Evolutionary conservation across 2,113 vertebrate genomes (phyloP).

Genomic region (Oryzias curvinotus): DNA sequence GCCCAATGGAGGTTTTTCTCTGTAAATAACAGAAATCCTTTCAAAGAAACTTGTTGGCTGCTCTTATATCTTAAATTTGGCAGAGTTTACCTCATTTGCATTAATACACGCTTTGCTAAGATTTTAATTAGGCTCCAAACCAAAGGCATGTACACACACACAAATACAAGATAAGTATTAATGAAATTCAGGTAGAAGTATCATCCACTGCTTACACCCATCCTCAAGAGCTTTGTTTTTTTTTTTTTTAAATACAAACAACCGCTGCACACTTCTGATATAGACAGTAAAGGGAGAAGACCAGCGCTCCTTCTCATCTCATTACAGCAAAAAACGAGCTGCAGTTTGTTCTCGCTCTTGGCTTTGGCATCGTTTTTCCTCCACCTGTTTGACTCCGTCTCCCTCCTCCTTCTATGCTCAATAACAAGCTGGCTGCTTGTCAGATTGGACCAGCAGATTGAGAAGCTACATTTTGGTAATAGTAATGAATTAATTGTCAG

Average conservation of each 20-base stretch:
- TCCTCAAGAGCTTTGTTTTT: constrained; percentile 13
- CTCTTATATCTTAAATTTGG: constrained; percentile 13
- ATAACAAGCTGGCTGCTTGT: constrained; percentile 37
- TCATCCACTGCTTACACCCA: constrained; percentile 5
- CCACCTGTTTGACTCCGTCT: constrained; percentile 12
- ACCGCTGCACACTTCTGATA: constrained; percentile 23
- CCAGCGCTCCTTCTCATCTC: constrained; percentile 80
- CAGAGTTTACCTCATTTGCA: constrained; percentile 4
- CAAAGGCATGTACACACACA: neutral
- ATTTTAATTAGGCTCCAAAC: constrained; percentile 19
- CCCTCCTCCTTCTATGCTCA: constrained; percentile 16
- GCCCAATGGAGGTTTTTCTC: neutral
- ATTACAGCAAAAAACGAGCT: constrained; percentile 79
- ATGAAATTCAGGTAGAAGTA: constrained; percentile 9
- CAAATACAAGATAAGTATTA: constrained; percentile 1
- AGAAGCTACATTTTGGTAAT: constrained; percentile 9
- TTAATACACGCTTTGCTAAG: constrained; percentile 5
- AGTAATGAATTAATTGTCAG: constrained; percentile 25
- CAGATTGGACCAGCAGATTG: constrained; percentile 12
- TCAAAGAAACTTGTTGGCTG: constrained; percentile 1
- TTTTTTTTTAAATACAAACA: constrained; percentile 36
- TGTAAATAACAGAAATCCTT: constrained; percentile 8
- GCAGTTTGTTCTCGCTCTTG: constrained; percentile 61
- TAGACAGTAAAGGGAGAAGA: constrained; percentile 57
- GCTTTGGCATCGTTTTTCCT: constrained; percentile 31